phyloP scores from a whole-genome alignment of 1,140 invertebrate genomes.

The Anadara kagoshimensis region DNA sequence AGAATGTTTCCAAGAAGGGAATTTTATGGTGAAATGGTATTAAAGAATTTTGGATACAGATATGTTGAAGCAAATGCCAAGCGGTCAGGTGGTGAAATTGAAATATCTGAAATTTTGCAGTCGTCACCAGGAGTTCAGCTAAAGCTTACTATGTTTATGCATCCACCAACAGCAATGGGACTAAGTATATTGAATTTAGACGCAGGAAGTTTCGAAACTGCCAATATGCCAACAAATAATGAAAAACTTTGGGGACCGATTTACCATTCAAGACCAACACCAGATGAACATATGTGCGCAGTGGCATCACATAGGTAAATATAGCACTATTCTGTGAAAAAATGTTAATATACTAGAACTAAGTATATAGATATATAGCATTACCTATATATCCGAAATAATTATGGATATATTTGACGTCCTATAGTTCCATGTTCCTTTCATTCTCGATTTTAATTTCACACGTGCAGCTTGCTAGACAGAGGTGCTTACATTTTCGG shows the following conservation, averaged over 20 bases:
- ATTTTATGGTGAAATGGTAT: neutral
- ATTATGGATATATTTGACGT: too few species aligned
- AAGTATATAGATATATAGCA: too few species aligned
- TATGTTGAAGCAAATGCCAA: neutral
- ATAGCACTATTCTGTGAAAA: too few species aligned
- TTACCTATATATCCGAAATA: too few species aligned
- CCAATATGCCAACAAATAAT: constrained; percentile 67
- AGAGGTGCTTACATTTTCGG: too few species aligned
- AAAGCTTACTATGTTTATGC: neutral
- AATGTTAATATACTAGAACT: too few species aligned
- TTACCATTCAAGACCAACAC: constrained; percentile 61
- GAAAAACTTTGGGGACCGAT: constrained; percentile 71
- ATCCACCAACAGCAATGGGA: neutral
- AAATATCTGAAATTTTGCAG: neutral
- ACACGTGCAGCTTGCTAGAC: too few species aligned
- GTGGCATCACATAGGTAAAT: constrained; percentile 71
- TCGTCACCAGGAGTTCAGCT: constrained; percentile 13
- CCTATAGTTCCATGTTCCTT: too few species aligned
- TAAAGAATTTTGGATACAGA: neutral
- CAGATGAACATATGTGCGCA: constrained; percentile 63
- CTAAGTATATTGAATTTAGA: neutral
- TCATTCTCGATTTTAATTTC: too few species aligned
- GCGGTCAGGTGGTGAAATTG: neutral
- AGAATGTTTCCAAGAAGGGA: neutral
- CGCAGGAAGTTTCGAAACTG: constrained; percentile 50